Evolutionary conservation across 2,888 invertebrate genomes (phyloP), one percentile per base, ranked within the genome.

Genomic region (Aphodius granarius): DNA sequence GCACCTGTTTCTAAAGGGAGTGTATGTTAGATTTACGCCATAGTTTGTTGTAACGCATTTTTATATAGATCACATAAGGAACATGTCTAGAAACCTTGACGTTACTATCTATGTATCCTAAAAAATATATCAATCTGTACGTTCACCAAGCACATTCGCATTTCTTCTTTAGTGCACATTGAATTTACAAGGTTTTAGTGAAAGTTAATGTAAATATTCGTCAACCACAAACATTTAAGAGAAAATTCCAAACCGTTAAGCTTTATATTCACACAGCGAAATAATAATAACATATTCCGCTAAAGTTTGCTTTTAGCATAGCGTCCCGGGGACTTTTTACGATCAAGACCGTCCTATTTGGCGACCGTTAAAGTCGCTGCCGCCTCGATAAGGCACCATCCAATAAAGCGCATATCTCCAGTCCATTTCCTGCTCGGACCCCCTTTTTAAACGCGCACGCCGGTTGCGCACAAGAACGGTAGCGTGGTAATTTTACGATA

Each of bases 401-500:
- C 43, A 43, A 43, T 43, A 43, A 43, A 43, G 43, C 43, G 43
- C 43, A 43, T 43, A 43, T 43, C 43, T 43, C 43, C 1, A 43
- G 43, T 43, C 43, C 43, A 3, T 43, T 43, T 43, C 43, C 43
- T 43, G 43, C 43, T 43, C 13, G 43, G 43, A 13, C 0, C 13
- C 43, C 43, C 43, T 13, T 43, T 43, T 43, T 43, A 9, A 43
- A 43, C 6, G 9, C 43, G 43, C 43, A 43, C 17, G 23, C 71
- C 74, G 74, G 64, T 71, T 22, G 65, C 74, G 65, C 63, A 74
- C 23, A 74, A 71, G 71, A 74, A 74, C 43, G 43, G 43, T 43
- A 43, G 43, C 43, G 74, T 74, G 71, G 74, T 71, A 43, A 65
- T 74, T 74, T 74, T 74, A 74, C 64, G 73, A 73, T 73, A 43